Evolutionary conservation across 2,888 invertebrate genomes (phyloP).

Genomic region (Cremastinae sp.): DNA sequence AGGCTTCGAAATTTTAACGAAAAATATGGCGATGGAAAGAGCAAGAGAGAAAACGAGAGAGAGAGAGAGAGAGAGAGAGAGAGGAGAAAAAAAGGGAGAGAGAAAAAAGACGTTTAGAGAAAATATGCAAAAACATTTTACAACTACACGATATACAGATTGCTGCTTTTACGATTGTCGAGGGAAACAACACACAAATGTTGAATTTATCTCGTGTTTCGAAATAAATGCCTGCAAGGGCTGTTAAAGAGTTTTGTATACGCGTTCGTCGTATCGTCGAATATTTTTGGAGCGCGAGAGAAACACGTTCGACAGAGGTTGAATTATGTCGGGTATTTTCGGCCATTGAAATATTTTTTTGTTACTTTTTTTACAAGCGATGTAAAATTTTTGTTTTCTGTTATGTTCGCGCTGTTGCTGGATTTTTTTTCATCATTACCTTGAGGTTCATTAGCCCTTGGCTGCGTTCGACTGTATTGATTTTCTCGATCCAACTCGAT

Average conservation of each 20-base stretch:
- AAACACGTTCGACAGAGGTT: background rate
- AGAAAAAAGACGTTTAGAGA: background rate
- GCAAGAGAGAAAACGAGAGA: background rate
- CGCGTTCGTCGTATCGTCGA: slow-evolving; percentile 7
- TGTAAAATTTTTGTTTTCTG: slow-evolving; percentile 14
- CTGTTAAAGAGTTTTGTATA: background rate
- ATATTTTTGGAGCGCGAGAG: background rate
- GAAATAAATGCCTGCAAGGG: no score
- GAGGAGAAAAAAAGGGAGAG: background rate
- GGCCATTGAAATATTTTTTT: no score
- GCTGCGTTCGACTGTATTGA: slow-evolving; percentile 83
- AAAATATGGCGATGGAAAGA: background rate
- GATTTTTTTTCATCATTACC: slow-evolving; percentile 72
- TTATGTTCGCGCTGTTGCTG: slow-evolving; percentile 38
- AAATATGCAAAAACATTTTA: background rate
- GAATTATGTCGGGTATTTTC: no score
- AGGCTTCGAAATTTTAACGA: slow-evolving; percentile 9
- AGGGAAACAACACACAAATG: background rate
- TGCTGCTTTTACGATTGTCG: slow-evolving; percentile 4
- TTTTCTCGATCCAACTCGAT: slow-evolving; percentile 86
- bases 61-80: background rate
- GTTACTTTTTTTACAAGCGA: slow-evolving; percentile 27
- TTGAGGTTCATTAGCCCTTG: slow-evolving; percentile 80
- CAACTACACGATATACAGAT: background rate
- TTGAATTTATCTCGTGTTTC: background rate